These are phyloP conservation scores for Erpornis zantholeuca DNA, from an alignment of 2,113 vertebrate genomes.

Conservation along the genomic window DNA sequence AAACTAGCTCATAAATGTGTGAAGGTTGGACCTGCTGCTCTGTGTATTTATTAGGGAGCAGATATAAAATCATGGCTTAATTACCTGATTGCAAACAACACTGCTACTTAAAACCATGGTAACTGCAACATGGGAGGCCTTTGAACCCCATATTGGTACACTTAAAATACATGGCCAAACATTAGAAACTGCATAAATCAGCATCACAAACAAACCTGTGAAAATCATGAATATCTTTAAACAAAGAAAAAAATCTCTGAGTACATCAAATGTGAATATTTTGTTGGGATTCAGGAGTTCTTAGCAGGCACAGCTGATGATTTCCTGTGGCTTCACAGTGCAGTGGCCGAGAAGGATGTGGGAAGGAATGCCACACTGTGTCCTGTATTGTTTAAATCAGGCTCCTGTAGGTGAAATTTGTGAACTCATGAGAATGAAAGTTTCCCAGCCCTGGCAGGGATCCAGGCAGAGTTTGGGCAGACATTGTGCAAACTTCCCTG, in stretches of 20 bases:
- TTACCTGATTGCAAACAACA: neutral
- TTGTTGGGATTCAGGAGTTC: neutral
- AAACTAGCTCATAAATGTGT: neutral
- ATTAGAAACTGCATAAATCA: neutral
- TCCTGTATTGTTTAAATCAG: neutral
- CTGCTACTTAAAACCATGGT: neutral
- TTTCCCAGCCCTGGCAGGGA: neutral
- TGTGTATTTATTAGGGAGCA: neutral
- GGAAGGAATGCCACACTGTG: neutral
- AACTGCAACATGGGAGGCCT: neutral
- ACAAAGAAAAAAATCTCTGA: neutral
- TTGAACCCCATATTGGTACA: neutral
- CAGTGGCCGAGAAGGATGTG: neutral
- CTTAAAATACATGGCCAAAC: neutral
- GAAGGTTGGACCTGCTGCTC: neutral
- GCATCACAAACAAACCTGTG: neutral
- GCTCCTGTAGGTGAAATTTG: conserved; percentile 19
- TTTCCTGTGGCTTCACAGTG: neutral
- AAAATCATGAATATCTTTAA: neutral
- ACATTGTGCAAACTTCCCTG: neutral
- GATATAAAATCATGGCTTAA: neutral
- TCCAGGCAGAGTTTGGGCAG: conserved; percentile 29
- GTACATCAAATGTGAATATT: neutral
- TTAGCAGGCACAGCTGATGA: neutral
- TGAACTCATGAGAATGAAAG: conserved; percentile 47